Evolutionary conservation across 2,113 vertebrate genomes (phyloP), one percentile per base, ranked within the genome.

Genomic region (Tupaia tana): DNA sequence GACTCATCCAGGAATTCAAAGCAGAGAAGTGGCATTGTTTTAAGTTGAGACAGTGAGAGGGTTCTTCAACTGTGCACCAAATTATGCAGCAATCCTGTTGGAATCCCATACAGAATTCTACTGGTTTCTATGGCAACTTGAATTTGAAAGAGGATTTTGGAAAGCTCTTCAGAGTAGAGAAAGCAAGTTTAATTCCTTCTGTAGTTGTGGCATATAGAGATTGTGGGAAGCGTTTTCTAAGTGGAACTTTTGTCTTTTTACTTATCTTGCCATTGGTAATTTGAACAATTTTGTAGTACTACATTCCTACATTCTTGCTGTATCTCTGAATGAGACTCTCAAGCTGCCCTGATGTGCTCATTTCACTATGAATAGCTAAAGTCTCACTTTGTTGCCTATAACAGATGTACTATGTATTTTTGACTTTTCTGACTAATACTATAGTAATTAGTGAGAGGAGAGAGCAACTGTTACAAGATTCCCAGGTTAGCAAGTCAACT

Each of bases 101-200:
- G 94, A 98, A 97, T 84, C 91, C 89, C 94, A 94, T 95, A 95
- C 54, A 67, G 86, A 97, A 79, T 92, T 97, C 97, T 95, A 78
- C 97, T 22, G 67, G 98, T 99, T 95, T 56, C 98, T 97, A 98
- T 98, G 97, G 98, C 82, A 99, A 99, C 98, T 80, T 95, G 87
- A 97, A 91, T 96, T 97, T 95, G 95, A 96, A 98, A 96, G 25
- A 97, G 97, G 97, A 97, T 94, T 22, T 63, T 71, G 77, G 73
- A 93, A 96, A 69, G 86, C 86, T 97, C 90, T 91, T 96, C 2
- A 88, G 93, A 89, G 52, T 54, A 93, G 96, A 91, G 69, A 95
- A 95, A 92, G n/a, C 77, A 96, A 95, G 64, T 95, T 89, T 89
- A 89, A 75, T 86, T 95, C 79, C 84, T 94, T 74, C 64, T 73